Percentiles rank a stretch among this genome's conserved stretches.
Conservation (phyloP, 2,113 vertebrate species). For the Protobothrops mucrosquamatus region DNA sequence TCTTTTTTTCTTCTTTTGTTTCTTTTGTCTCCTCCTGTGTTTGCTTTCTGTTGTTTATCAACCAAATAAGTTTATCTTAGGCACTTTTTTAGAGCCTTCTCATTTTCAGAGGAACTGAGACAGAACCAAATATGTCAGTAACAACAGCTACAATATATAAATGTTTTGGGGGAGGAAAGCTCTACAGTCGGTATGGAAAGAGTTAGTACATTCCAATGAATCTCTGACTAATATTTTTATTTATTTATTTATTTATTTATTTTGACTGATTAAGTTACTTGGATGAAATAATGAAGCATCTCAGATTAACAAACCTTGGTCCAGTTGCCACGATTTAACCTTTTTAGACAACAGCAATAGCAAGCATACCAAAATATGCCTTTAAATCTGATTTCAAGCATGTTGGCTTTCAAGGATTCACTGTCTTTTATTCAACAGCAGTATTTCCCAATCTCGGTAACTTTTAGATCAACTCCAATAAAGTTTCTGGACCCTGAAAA, state of each 20-base stretch:
- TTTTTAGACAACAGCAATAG: background rate
- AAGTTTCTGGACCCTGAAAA: background rate
- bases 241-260: background rate
- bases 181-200: background rate
- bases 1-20: background rate
- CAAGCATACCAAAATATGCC: background rate
- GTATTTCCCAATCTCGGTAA: background rate
- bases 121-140: background rate
- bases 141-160: background rate
- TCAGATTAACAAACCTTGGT: background rate
- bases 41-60: background rate
- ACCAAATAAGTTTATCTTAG: background rate
- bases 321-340: background rate
- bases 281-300: background rate
- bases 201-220: background rate
- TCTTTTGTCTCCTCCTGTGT: background rate
- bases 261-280: background rate
- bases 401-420: background rate
- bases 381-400: background rate
- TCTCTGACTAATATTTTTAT: background rate
- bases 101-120: background rate
- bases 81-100: too few species aligned
- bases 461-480: background rate
- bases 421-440: background rate
- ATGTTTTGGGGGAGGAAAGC: background rate